A percentile compares a stretch with the other conserved stretches of the same genome.
Conservation (phyloP, 2,797 vertebrate species). For the Neosalanx taihuensis region DNA sequence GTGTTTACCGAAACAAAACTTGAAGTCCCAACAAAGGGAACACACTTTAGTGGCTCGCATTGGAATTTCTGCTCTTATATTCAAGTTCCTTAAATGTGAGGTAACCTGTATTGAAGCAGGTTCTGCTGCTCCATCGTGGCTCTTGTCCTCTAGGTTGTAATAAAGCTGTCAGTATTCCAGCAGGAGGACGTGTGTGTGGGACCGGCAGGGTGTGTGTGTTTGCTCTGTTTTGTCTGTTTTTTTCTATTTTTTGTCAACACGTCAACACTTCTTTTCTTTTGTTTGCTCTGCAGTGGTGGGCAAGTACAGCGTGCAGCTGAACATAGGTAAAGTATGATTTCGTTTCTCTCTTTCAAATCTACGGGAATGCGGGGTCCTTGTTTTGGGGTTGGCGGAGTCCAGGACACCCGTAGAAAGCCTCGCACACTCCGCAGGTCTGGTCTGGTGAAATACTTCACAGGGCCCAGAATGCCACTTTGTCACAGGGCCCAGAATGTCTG, state of each 20-base stretch:
- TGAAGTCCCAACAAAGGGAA: too few species aligned
- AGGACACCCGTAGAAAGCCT: not conserved
- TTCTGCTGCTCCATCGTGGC: slow-evolving; percentile 24
- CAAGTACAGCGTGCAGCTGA: slow-evolving; percentile 75
- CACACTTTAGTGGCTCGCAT: too few species aligned
- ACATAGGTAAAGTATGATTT: slow-evolving; percentile 65
- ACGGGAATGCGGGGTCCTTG: too few species aligned
- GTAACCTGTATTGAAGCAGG: slow-evolving; percentile 55
- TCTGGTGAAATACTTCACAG: too few species aligned
- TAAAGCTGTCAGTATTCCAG: slow-evolving; percentile 1
- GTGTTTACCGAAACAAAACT: too few species aligned
- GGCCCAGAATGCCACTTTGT: too few species aligned
- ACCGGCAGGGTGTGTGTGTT: slow-evolving; percentile 16
- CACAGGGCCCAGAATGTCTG: too few species aligned
- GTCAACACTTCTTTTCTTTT: not conserved
- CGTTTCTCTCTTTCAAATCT: not conserved
- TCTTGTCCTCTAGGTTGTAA: slow-evolving; percentile 27
- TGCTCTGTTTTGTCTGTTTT: not conserved
- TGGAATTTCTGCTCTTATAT: slow-evolving; percentile 8
- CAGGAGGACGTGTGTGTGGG: slow-evolving; percentile 10
- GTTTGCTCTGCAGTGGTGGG: slow-evolving; percentile 68
- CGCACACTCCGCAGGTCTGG: too few species aligned
- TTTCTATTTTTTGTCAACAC: not conserved
- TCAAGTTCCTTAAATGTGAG: slow-evolving; percentile 38
- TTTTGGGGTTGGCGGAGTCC: too few species aligned